Conservation (phyloP, 2,113 vertebrate genomes). For the Bostrychus sinensis region DNA sequence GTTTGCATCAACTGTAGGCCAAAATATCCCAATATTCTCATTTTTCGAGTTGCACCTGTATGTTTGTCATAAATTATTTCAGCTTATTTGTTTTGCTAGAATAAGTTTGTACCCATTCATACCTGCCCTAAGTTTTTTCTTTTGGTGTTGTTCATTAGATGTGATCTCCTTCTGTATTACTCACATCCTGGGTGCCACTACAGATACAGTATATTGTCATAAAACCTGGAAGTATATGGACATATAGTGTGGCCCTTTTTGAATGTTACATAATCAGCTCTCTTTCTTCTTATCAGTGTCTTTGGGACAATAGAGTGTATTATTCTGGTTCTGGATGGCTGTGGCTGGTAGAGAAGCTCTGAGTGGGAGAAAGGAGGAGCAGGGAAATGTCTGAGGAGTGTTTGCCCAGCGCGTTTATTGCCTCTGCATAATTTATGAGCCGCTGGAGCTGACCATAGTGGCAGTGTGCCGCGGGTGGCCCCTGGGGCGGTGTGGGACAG, state of each 20-base stretch:
- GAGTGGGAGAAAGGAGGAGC: constrained; percentile 70
- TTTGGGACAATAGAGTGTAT: constrained; percentile 55
- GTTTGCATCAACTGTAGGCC: too few relatives aligned
- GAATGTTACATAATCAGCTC: neutral
- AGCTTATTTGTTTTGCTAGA: too few relatives aligned
- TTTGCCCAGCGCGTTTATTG: constrained; percentile 94
- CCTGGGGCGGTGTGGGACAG: constrained; percentile 83
- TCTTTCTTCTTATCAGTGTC: too few relatives aligned
- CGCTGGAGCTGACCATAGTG: constrained; percentile 87
- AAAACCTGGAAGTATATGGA: too few relatives aligned
- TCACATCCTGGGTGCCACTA: too few relatives aligned
- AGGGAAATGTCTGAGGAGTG: constrained; percentile 76
- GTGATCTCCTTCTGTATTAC: constrained; percentile 17
- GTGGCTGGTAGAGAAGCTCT: constrained; percentile 35
- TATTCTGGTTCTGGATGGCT: constrained; percentile 55
- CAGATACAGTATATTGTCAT: too few relatives aligned
- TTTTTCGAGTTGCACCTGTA: too few relatives aligned
- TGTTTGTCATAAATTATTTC: too few relatives aligned
- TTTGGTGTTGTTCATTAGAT: constrained; percentile 18
- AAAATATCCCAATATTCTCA: too few relatives aligned
- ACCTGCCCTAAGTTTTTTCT: too few relatives aligned
- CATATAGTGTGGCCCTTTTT: constrained; percentile 20
- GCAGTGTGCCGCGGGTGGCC: constrained; percentile 88
- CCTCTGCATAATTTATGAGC: constrained; percentile 96
- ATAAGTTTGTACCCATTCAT: too few relatives aligned